These are phyloP conservation scores for Enteromius thamalakanensis DNA, from an alignment of 2,797 vertebrate genomes.

Conservation along the genomic window DNA sequence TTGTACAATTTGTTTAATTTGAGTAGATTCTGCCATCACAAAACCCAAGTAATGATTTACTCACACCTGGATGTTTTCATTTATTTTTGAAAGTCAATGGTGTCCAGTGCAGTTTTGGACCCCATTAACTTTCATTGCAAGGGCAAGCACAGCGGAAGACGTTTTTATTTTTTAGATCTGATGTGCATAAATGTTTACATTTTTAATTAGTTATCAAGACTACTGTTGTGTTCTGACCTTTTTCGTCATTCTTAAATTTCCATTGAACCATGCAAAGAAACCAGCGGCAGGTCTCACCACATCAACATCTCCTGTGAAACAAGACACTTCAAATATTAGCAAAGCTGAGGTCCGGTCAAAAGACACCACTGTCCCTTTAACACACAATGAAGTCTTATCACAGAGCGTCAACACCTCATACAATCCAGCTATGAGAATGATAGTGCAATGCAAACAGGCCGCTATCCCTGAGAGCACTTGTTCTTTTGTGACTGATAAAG, in stretches of 20 bases:
- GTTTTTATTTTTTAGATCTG: not conserved
- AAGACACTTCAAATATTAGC: conserved; percentile 54
- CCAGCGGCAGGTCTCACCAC: not conserved
- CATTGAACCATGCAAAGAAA: not conserved
- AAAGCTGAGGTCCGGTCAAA: conserved; percentile 36
- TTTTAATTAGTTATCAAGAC: not conserved
- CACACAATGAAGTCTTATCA: conserved; percentile 64
- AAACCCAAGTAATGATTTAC: not conserved
- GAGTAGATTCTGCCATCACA: not conserved
- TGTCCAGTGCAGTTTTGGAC: not conserved
- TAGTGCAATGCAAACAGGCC: conserved; percentile 41
- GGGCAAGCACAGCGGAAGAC: not conserved
- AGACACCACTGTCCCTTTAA: conserved; percentile 52
- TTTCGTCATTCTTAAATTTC: conserved; percentile 1
- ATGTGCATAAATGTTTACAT: not conserved
- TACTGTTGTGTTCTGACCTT: not conserved
- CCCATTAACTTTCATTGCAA: not conserved
- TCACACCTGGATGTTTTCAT: not conserved
- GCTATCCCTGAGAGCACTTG: conserved; percentile 52
- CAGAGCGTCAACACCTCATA: conserved; percentile 59
- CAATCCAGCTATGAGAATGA: conserved; percentile 52
- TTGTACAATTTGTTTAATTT: not conserved
- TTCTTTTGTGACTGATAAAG: conserved; percentile 58
- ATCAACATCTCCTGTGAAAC: conserved; percentile 27
- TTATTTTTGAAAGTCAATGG: not conserved